Base-by-base conservation (phyloP, 1,140 invertebrate genomes). In the Philaenus spumarius region DNA sequence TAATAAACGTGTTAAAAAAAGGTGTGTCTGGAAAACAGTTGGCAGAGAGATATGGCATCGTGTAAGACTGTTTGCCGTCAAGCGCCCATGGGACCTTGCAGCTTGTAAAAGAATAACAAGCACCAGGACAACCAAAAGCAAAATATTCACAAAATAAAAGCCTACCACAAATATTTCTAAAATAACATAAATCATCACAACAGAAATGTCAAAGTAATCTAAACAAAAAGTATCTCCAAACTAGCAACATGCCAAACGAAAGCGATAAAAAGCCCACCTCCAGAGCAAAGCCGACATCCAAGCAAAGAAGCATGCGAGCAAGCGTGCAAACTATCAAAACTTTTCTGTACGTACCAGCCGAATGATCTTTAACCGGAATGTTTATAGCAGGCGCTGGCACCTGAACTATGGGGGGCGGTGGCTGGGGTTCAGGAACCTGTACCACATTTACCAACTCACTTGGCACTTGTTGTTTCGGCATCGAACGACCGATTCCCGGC, bases 351-450 rank as follows among this genome's bases (percentile, higher is more conserved):
- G 20, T 57, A 57, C 55, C 55, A 47, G 43, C 37, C 17, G 15
- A 39, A 19, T 30, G 56, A 20, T 50, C 56, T 40, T 58, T 50
- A 1, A 55, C 37, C 23, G 24, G 39, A 35, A 23, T 37, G 22
- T 26, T 42, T 4, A 55, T 23, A n/a, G 52, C 34, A 34, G 39
- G 39, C 1, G 17, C 24, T 2, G 17, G 40, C 17, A 20, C 26
- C 39, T 43, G 53, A 14, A 43, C 53, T 12, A 15, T 34, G 2
- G 26, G 43, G n/a, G n/a, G 42, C 26, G 42, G 54, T 40, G 70
- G 71, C 56, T 79, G 78, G 55, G 79, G 78, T 17, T 74, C 67
- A 53, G 74, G 74, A 51, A 64, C 72, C 58, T 74, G 78, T 42
- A 68, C 75, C 71, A 79, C 76, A 11, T 52, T 23, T 6, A 37